Evolutionary conservation across 2,797 vertebrate species (phyloP).

Genomic region (Nannoperca australis): DNA sequence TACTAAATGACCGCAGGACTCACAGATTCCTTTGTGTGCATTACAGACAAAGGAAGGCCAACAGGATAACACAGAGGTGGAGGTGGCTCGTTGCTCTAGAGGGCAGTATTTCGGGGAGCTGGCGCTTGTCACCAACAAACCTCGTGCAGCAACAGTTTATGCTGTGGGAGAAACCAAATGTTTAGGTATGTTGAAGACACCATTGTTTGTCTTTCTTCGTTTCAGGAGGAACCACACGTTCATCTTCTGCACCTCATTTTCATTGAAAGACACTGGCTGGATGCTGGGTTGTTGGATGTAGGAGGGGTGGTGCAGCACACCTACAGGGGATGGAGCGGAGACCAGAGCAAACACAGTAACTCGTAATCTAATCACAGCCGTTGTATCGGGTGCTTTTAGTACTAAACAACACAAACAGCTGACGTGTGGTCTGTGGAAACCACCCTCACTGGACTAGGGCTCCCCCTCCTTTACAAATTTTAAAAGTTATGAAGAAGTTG

Average conservation of each 20-base stretch:
- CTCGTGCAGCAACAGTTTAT: constrained; percentile 94
- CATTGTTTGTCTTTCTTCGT: no score
- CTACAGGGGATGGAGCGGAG: background rate
- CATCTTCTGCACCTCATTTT: no score
- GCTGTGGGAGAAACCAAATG: constrained; percentile 93
- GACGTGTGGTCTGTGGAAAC: no score
- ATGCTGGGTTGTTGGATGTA: background rate
- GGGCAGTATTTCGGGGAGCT: constrained; percentile 97
- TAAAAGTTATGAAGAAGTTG: no score
- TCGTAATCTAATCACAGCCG: background rate
- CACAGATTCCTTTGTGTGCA: constrained; percentile 5
- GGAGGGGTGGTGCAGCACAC: background rate
- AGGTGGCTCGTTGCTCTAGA: constrained; percentile 91
- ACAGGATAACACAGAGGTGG: constrained; percentile 89
- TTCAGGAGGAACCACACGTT: no score
- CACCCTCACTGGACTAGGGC: no score
- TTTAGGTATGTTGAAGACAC: constrained; percentile 85
- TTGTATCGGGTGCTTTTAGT: background rate
- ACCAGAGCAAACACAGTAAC: background rate
- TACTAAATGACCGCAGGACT: background rate
- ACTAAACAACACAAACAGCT: background rate
- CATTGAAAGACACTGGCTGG: background rate
- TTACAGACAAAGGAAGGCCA: constrained; percentile 82
- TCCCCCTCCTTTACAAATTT: background rate
- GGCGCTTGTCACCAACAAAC: constrained; percentile 96